phyloP scores from a whole-genome alignment of 1,140 invertebrate species.

The Drosophila bocki region DNA sequence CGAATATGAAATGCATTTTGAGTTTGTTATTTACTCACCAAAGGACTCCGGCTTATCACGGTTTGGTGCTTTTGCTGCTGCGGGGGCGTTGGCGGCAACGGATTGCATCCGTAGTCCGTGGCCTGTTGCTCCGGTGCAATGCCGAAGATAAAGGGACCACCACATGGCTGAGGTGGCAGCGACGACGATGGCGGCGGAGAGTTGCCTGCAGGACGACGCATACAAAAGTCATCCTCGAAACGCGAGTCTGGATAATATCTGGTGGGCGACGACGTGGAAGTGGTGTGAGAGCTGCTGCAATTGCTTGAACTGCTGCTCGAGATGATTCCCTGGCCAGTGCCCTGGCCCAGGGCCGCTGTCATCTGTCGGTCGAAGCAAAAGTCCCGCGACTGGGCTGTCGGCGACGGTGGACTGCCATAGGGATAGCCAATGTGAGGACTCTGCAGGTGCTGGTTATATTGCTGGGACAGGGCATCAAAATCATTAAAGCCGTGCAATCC shows the following conservation, averaged over 20 bases:
- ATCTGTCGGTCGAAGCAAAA: constrained; percentile 57
- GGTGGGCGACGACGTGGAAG: constrained; percentile 43
- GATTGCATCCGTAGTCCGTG: constrained; percentile 55
- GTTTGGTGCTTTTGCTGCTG: constrained; percentile 37
- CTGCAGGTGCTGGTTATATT: constrained; percentile 77
- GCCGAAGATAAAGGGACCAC: constrained; percentile 78
- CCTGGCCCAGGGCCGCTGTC: background rate
- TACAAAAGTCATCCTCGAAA: constrained; percentile 79
- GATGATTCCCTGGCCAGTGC: constrained; percentile 7
- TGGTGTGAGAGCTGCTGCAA: constrained; percentile 49
- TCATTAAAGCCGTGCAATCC: constrained; percentile 81
- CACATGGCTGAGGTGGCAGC: background rate
- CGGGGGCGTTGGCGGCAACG: constrained; percentile 23
- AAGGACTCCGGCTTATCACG: constrained; percentile 23
- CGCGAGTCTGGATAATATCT: constrained; percentile 63
- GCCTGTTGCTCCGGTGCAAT: constrained; percentile 65
- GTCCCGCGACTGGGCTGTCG: constrained; percentile 68
- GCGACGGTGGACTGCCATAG: constrained; percentile 79
- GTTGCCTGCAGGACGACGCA: constrained; percentile 38
- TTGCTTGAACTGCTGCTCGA: constrained; percentile 56
- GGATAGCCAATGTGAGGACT: constrained; percentile 79
- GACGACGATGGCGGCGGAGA: background rate
- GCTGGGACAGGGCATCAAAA: constrained; percentile 79
- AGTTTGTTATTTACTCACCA: constrained; percentile 18
- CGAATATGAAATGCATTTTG: background rate